Evolutionary conservation across 2,888 invertebrate species (phyloP), one percentile per base, ranked within the genome.

Genomic region (Itoplectis maculator): DNA sequence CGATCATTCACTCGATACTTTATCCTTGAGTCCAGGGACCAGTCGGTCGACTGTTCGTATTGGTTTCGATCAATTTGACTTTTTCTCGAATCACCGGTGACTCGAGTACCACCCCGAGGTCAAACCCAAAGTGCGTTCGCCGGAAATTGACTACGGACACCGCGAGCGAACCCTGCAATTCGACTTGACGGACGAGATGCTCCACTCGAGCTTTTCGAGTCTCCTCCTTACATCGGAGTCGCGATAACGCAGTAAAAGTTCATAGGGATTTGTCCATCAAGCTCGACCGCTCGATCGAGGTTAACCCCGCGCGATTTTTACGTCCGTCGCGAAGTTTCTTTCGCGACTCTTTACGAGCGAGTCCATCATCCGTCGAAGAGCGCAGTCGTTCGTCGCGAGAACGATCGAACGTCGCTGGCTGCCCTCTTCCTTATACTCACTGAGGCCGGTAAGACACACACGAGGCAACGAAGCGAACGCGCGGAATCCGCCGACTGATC

Each of bases 321-420:
- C 83, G 78, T 76, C 68, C 82, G 56, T 65, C 65, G 37, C 40
- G 73, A 9, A 73, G 81, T 86, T 86, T 82, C 87, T 88, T 84
- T 81, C 72, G 72, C 72, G 84, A 88, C 78, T 87, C 90, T 90
- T 90, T 88, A 89, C 85, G 88, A 89, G 86, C 72, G 29, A 7
- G 29, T 15, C 20, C 49, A 29, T 49, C 51, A 49, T 63, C n/a
- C 61, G 42, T 54, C 13, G 37, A 51, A 35, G 18, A 37, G 8
- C 8, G 45, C 15, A 42, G 65, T 65, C 65, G 23, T 65, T 65
- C 40, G 65, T 45, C 45, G n/a, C 2, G 29, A 2, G 65, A 65
- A 65, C 65, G 65, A 65, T 13, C 13, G 15, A n/a, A n/a, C 35
- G 59, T 37, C 37, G 37, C 37, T 37, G n/a, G n/a, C n/a, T n/a